These are phyloP conservation scores for Coranthus polyacanthus DNA, from an alignment of 2,797 vertebrate species.

Conservation along the genomic window DNA sequence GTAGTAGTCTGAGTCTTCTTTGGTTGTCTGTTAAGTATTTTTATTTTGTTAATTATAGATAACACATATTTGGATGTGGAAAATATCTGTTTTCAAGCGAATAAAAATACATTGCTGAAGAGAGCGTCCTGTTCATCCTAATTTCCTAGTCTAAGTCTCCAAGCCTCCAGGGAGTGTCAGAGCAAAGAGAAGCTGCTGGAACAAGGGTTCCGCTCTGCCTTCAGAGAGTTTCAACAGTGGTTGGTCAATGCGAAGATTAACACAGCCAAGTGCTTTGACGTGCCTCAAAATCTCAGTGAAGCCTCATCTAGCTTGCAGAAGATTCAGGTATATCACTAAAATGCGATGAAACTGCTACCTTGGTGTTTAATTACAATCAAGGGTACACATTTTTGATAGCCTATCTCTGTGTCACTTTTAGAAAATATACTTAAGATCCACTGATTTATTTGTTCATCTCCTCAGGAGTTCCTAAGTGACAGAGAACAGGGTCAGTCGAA, in stretches of 20 bases:
- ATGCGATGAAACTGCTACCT: background rate
- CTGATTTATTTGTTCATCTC: conserved; percentile 8
- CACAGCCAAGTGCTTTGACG: conserved; percentile 95
- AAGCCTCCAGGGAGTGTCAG: conserved; percentile 92
- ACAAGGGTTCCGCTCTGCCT: conserved; percentile 89
- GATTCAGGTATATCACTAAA: conserved; percentile 90
- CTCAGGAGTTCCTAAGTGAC: conserved; percentile 91
- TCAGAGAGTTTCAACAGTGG: conserved; percentile 97
- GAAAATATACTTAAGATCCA: no score
- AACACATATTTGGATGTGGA: no score
- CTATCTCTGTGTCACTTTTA: no score
- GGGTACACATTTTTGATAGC: no score
- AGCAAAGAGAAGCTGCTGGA: conserved; percentile 95
- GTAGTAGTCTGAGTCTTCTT: no score
- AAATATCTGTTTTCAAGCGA: no score
- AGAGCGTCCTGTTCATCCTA: background rate
- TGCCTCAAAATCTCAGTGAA: conserved; percentile 91
- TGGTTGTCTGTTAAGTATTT: no score
- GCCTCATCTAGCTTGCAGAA: conserved; percentile 90
- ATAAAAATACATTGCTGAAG: no score
- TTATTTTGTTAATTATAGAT: no score
- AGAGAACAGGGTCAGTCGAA: conserved; percentile 91
- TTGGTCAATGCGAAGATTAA: conserved; percentile 93
- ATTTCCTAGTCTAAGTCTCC: conserved; percentile 89
- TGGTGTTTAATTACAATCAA: background rate